A percentile compares a stretch with the other conserved stretches of the same genome.
phyloP scores from a whole-genome alignment of 2,888 invertebrate genomes.

The Drepanosiphum platanoidis region DNA sequence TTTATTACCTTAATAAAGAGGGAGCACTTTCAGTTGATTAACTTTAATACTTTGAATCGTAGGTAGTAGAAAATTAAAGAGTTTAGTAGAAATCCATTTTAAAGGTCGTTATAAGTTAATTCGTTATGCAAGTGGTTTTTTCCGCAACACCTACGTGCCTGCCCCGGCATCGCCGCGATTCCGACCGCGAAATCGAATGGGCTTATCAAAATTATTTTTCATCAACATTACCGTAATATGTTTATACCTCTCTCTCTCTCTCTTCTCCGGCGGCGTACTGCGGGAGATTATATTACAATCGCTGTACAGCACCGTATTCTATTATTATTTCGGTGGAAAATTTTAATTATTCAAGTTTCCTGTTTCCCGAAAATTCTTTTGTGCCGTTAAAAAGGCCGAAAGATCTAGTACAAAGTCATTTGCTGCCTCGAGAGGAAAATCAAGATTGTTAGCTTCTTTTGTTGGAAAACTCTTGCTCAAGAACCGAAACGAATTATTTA shows the following conservation, averaged over 20 bases:
- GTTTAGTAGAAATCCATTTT: neutral
- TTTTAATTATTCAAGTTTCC: constrained; percentile 24
- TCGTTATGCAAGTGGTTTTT: neutral
- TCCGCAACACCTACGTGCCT: neutral
- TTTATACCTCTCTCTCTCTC: neutral
- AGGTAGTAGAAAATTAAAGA: neutral
- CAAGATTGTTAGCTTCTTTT: constrained; percentile 33
- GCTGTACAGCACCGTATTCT: neutral
- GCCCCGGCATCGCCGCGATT: neutral
- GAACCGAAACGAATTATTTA: constrained; percentile 40
- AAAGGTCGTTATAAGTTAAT: neutral
- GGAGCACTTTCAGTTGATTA: constrained; percentile 1
- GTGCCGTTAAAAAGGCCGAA: neutral
- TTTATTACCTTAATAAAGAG: constrained; percentile 22
- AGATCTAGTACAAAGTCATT: constrained; percentile 23
- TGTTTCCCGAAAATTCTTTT: constrained; percentile 32
- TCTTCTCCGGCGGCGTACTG: neutral
- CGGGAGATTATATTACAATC: neutral
- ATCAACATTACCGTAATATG: neutral
- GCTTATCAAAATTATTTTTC: neutral
- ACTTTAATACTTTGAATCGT: neutral
- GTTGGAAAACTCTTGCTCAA: constrained; percentile 13
- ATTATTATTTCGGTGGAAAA: neutral
- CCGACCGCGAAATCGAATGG: neutral
- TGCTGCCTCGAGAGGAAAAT: constrained; percentile 35